Conservation (phyloP, 1,140 invertebrate genomes). For the Adelges cooleyi region DNA sequence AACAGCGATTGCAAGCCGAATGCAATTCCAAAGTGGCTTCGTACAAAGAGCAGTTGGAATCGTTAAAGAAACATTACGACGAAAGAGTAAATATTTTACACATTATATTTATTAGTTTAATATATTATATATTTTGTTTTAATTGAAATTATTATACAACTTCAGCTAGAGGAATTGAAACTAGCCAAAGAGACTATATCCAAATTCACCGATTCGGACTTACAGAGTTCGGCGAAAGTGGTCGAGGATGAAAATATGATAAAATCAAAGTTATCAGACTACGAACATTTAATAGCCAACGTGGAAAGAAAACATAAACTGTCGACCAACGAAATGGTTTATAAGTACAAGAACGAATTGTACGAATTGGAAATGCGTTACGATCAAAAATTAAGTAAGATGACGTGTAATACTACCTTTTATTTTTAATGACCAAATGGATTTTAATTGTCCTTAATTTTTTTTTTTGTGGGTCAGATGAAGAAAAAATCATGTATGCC, state of each 20-base stretch:
- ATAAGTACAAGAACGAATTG: conserved; percentile 19
- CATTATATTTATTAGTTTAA: not conserved
- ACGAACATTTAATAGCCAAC: not conserved
- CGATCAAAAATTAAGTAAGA: conserved; percentile 16
- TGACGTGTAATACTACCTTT: not conserved
- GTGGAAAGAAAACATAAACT: conserved; percentile 21
- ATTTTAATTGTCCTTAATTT: not conserved
- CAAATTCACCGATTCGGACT: not conserved
- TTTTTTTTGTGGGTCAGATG: not conserved
- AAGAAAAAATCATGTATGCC: conserved; percentile 2
- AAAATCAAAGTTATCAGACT: conserved; percentile 13
- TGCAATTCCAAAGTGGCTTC: not conserved
- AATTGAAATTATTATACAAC: not conserved
- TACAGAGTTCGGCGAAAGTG: not conserved
- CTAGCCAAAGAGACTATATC: conserved; percentile 1
- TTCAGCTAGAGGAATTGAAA: conserved; percentile 13
- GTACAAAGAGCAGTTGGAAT: not conserved
- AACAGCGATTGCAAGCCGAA: conserved; percentile 12
- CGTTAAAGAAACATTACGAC: not conserved
- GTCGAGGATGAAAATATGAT: not conserved
- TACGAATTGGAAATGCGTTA: conserved; percentile 6
- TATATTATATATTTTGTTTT: not conserved
- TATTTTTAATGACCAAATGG: not conserved
- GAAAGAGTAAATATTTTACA: not conserved
- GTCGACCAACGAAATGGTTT: conserved; percentile 3